Evolutionary conservation across 2,888 invertebrate genomes (phyloP).

Genomic region (Choreutis nemorana): DNA sequence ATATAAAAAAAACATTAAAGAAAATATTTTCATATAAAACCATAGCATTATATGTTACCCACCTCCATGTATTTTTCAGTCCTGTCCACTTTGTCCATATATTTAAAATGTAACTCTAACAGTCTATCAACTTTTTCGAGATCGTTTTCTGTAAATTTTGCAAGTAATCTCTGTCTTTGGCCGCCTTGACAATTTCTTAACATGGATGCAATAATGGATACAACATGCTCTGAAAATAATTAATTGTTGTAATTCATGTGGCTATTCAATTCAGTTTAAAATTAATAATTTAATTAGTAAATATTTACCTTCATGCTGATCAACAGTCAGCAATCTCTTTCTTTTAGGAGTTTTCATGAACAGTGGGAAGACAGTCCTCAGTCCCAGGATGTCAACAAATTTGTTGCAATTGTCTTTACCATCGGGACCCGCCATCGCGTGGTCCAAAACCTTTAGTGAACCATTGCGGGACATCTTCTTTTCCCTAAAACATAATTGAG

Average conservation of each 20-base stretch:
- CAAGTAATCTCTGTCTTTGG: slow-evolving; percentile 88
- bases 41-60: too few species aligned
- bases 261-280: neutral
- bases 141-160: slow-evolving; percentile 98
- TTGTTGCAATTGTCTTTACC: slow-evolving; percentile 97
- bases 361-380: slow-evolving; percentile 95
- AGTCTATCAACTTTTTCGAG: slow-evolving; percentile 97
- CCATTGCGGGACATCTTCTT: slow-evolving; percentile 97
- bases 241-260: neutral
- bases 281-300: neutral
- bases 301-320: slow-evolving; percentile 85
- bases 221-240: slow-evolving; percentile 90
- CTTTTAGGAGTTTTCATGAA: slow-evolving; percentile 99
- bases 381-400: slow-evolving; percentile 96
- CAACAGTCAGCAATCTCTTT: slow-evolving; percentile 79
- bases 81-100: slow-evolving; percentile 89
- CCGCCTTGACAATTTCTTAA: slow-evolving; percentile 90
- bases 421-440: slow-evolving; percentile 93
- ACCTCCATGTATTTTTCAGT: slow-evolving; percentile 81
- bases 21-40: slow-evolving; percentile 2
- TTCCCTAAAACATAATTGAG: slow-evolving; percentile 60
- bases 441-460: slow-evolving; percentile 96
- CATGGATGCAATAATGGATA: slow-evolving; percentile 93
- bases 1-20: slow-evolving; percentile 10
- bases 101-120: slow-evolving; percentile 96